These are phyloP conservation scores for Petrocephalus zakoni DNA, from an alignment of 2,113 vertebrate species.

Conservation along the genomic window DNA sequence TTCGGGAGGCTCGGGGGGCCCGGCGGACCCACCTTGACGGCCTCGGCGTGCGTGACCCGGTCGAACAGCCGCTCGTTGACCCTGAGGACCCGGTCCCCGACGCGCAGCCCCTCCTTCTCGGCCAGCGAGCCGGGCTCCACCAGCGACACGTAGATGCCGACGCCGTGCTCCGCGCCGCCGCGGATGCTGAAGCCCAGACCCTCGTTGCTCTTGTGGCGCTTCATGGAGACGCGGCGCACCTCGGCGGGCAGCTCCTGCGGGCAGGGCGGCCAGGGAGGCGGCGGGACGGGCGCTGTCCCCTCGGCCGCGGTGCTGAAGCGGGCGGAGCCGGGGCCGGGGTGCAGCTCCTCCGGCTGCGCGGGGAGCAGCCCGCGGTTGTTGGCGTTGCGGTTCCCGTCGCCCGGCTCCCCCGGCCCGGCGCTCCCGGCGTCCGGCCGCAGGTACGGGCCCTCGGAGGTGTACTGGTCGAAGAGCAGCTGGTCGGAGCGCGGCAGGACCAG, in stretches of 20 bases:
- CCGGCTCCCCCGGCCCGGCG: slow-evolving; percentile 34
- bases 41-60: slow-evolving; percentile 77
- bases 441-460: slow-evolving; percentile 85
- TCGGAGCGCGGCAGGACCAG: slow-evolving; percentile 87
- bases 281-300: slow-evolving; percentile 39
- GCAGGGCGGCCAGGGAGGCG: slow-evolving; percentile 23
- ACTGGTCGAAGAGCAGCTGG: slow-evolving; percentile 90
- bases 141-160: slow-evolving; percentile 87
- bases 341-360: slow-evolving; percentile 23
- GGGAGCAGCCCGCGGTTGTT: slow-evolving; percentile 27
- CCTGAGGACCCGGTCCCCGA: slow-evolving; percentile 85
- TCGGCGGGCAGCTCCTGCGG: slow-evolving; percentile 45
- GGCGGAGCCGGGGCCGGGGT: slow-evolving; percentile 23
- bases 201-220: slow-evolving; percentile 76
- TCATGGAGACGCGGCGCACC: slow-evolving; percentile 72
- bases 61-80: slow-evolving; percentile 79
- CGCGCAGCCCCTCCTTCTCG: slow-evolving; percentile 77
- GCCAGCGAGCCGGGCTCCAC: slow-evolving; percentile 86
- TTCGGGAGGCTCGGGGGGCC: no score
- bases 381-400: slow-evolving; percentile 27
- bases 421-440: slow-evolving; percentile 56
- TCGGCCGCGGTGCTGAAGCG: slow-evolving; percentile 43
- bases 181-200: slow-evolving; percentile 92
- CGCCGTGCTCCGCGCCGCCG: slow-evolving; percentile 84
- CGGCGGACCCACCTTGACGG: slow-evolving; percentile 76